These are phyloP conservation scores for Xiphias gladius DNA, from an alignment of 2,113 vertebrate species.

Conservation along the genomic window DNA sequence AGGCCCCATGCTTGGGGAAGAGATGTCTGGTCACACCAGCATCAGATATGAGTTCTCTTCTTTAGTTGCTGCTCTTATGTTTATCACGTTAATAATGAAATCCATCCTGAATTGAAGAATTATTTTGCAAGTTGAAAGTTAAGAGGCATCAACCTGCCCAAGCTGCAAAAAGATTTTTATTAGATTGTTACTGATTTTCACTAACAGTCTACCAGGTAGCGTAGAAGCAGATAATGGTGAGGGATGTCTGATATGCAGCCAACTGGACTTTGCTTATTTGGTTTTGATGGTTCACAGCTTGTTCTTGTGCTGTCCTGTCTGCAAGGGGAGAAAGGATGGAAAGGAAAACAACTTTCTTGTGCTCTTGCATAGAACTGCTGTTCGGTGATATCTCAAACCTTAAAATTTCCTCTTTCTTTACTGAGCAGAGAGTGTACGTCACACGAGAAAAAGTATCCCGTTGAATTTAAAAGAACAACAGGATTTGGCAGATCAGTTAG, in stretches of 20 bases:
- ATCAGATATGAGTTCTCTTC: not conserved
- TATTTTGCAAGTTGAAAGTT: not conserved
- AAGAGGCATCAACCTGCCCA: not conserved
- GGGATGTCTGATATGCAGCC: slow-evolving; percentile 1
- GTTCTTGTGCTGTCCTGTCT: not conserved
- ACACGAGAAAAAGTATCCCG: not conserved
- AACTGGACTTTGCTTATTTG: slow-evolving; percentile 21
- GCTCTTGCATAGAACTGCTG: not conserved
- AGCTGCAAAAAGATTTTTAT: not conserved
- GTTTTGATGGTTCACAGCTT: slow-evolving; percentile 26
- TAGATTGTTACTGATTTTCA: not conserved
- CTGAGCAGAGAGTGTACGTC: not conserved
- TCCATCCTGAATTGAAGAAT: not conserved
- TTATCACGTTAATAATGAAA: not conserved
- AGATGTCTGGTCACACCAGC: not conserved
- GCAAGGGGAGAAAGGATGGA: not conserved
- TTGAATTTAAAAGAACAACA: not conserved
- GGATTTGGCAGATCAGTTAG: not conserved
- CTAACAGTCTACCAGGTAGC: not conserved
- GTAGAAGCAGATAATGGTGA: not conserved
- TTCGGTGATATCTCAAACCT: not conserved
- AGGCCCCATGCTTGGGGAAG: not conserved
- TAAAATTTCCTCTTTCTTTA: not conserved
- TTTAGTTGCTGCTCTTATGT: not conserved
- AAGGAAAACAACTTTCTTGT: slow-evolving; percentile 2